Evolutionary conservation across 2,888 invertebrate genomes (phyloP).

Genomic region (Bruchidius siliquastri): DNA sequence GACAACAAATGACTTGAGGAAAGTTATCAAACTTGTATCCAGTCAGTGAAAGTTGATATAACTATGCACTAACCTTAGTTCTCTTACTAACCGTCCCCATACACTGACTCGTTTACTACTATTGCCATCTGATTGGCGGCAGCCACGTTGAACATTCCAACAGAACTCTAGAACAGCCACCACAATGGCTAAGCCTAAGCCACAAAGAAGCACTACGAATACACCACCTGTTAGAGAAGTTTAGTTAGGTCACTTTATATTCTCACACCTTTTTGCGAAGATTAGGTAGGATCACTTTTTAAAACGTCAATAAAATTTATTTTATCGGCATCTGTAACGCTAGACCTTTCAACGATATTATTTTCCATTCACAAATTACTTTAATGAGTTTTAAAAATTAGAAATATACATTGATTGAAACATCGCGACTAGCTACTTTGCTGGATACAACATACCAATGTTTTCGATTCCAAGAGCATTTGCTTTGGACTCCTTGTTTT

Average conservation of each 20-base stretch:
- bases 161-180: conserved; percentile 93
- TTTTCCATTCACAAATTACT: too few relatives aligned
- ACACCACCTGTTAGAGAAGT: conserved; percentile 69
- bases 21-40: too few relatives aligned
- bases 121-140: neutral
- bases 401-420: too few relatives aligned
- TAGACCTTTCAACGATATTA: too few relatives aligned
- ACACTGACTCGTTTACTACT: neutral
- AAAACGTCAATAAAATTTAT: too few relatives aligned
- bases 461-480: conserved; percentile 89
- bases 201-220: conserved; percentile 92
- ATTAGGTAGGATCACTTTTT: too few relatives aligned
- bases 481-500: conserved; percentile 88
- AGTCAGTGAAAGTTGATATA: too few relatives aligned
- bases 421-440: too few relatives aligned
- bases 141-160: conserved; percentile 58
- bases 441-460: conserved; percentile 56
- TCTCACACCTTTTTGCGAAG: too few relatives aligned
- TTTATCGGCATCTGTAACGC: too few relatives aligned
- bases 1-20: too few relatives aligned
- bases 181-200: conserved; percentile 83
- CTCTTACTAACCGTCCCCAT: neutral
- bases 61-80: neutral
- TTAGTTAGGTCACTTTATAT: neutral
- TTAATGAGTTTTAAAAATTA: too few relatives aligned